phyloP scores from a whole-genome alignment of 2,888 invertebrate genomes.

The Drosophila percnosoma region DNA sequence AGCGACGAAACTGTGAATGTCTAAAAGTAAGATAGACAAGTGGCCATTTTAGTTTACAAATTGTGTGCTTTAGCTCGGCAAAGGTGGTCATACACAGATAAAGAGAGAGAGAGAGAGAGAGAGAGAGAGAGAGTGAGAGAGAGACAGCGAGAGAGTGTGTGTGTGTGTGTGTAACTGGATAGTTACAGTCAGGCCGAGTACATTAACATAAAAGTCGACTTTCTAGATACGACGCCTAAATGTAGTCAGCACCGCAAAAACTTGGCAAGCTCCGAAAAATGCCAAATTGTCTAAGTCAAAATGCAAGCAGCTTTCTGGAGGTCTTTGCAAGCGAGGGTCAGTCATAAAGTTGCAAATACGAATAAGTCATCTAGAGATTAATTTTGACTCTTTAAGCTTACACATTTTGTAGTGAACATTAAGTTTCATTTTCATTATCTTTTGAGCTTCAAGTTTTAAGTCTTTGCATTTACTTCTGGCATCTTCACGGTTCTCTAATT shows the following conservation, averaged over 20 bases:
- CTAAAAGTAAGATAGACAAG: conserved; percentile 40
- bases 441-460: neutral
- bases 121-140: no score
- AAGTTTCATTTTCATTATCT: neutral
- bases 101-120: neutral
- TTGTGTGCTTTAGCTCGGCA: conserved; percentile 18
- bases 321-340: conserved; percentile 7
- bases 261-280: conserved; percentile 14
- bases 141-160: neutral
- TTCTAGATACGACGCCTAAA: conserved; percentile 11
- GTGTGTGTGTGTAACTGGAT: neutral
- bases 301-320: conserved; percentile 9
- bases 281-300: conserved; percentile 29
- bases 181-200: conserved; percentile 9
- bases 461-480: neutral
- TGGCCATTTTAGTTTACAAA: conserved; percentile 65
- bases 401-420: neutral
- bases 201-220: conserved; percentile 34
- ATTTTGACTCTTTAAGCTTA: neutral
- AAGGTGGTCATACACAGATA: neutral
- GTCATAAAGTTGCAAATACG: neutral
- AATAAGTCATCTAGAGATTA: neutral
- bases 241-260: conserved; percentile 10
- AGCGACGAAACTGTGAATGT: conserved; percentile 37
- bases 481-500: neutral